These are phyloP conservation scores for Zalophus californianus DNA, from an alignment of 2,797 vertebrate genomes.

Conservation along the genomic window DNA sequence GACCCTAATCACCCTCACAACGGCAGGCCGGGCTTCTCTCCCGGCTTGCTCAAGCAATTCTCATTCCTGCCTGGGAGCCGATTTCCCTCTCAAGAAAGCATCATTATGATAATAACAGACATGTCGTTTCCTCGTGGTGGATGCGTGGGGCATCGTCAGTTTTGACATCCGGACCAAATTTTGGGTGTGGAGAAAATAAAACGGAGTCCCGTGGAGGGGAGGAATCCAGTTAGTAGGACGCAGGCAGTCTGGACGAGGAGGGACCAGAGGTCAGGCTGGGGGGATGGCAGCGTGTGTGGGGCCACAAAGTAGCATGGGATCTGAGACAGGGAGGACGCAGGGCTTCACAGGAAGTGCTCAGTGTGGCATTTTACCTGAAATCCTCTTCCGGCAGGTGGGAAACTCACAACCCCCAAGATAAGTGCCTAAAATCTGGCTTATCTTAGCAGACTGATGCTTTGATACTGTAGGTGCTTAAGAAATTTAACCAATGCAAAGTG, in stretches of 20 bases:
- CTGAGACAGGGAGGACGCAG: not conserved
- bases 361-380: not conserved
- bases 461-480: not conserved
- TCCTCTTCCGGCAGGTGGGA: not conserved
- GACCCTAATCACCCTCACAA: not conserved
- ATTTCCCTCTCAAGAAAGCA: not conserved
- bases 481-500: not conserved
- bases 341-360: not conserved
- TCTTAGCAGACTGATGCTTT: not conserved
- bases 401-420: not conserved
- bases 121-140: accelerated
- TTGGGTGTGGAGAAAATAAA: not conserved
- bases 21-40: not conserved
- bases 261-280: not conserved
- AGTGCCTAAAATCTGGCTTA: not conserved
- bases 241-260: not conserved
- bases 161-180: not conserved
- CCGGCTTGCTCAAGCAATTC: not conserved
- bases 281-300: too few relatives aligned
- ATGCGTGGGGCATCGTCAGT: not conserved
- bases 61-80: not conserved
- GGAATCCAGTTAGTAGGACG: not conserved
- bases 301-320: too few relatives aligned
- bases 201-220: not conserved
- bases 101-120: not conserved